These are phyloP conservation scores for Myotis vivesi DNA, from an alignment of 2,797 vertebrate genomes.

Conservation along the genomic window DNA sequence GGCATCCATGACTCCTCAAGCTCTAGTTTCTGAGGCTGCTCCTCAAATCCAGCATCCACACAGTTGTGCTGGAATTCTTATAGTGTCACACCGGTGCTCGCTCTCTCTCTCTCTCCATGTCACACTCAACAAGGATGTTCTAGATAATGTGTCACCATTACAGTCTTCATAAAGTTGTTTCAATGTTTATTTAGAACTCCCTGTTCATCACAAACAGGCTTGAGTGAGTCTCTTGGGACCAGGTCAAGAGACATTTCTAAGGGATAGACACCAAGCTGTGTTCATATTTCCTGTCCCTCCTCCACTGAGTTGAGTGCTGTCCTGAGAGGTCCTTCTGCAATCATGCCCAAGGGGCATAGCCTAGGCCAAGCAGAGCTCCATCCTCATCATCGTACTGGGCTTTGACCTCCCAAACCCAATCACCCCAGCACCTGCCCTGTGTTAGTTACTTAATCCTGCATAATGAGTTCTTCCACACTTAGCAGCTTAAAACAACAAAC, in stretches of 20 bases:
- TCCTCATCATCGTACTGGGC: background rate
- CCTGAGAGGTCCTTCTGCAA: background rate
- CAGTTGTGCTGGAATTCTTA: background rate
- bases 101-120: background rate
- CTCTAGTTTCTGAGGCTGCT: background rate
- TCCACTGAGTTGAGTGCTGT: background rate
- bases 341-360: background rate
- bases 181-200: background rate
- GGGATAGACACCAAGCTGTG: background rate
- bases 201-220: background rate
- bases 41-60: background rate
- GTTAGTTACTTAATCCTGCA: background rate
- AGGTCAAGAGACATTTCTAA: background rate
- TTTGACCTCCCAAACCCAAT: background rate
- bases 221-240: background rate
- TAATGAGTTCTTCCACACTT: background rate
- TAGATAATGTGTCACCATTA: background rate
- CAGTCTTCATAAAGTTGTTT: slow-evolving; percentile 11
- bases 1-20: background rate
- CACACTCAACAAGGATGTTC: background rate
- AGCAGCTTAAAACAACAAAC: background rate
- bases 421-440: background rate
- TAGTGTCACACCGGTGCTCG: background rate
- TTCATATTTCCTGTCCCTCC: background rate
- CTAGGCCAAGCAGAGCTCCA: background rate